Conservation (phyloP, 2,888 invertebrate genomes). For the Acanthosepion lycidas region DNA sequence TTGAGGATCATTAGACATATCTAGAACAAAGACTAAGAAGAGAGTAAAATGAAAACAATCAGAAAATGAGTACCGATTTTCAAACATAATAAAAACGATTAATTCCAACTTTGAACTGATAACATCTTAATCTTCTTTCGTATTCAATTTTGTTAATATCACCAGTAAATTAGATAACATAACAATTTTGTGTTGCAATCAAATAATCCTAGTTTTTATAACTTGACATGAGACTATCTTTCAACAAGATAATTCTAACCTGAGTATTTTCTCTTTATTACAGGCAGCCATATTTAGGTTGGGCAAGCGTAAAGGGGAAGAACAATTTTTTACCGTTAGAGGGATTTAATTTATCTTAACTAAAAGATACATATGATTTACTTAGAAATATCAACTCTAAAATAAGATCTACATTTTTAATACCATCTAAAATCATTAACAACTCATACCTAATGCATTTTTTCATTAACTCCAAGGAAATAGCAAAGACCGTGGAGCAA, state of each 20-base stretch:
- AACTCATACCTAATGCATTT: too few species aligned
- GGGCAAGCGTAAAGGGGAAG: background rate
- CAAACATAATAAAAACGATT: background rate
- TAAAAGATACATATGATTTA: background rate
- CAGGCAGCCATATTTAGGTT: constrained; percentile 33
- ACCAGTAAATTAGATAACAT: background rate
- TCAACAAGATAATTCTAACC: background rate
- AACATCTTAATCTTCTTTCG: background rate
- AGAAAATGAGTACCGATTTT: background rate
- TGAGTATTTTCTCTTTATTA: background rate
- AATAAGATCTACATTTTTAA: background rate
- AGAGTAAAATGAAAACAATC: background rate
- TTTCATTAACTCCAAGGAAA: too few species aligned
- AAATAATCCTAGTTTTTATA: background rate
- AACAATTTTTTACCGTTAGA: background rate
- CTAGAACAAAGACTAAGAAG: background rate
- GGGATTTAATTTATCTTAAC: background rate
- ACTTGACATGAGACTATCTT: too few species aligned
- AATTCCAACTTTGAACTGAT: background rate
- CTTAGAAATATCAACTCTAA: background rate
- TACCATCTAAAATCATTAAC: background rate
- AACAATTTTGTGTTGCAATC: background rate
- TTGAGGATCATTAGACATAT: too few species aligned
- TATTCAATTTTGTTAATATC: background rate
- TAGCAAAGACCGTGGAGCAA: too few species aligned